These are phyloP conservation scores for Osmerus mordax DNA, from an alignment of 2,113 vertebrate species.

Conservation along the genomic window DNA sequence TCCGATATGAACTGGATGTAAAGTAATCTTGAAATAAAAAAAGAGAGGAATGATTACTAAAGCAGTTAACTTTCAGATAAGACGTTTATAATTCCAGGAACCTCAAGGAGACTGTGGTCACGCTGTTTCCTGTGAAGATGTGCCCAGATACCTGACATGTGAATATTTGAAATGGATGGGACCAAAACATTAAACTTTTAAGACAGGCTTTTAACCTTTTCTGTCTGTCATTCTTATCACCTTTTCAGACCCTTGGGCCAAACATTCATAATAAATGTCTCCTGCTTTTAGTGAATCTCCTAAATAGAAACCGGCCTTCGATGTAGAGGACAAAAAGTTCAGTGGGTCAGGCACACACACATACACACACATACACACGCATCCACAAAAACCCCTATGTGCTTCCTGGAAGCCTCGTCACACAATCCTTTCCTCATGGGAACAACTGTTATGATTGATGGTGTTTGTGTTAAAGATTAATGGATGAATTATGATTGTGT, in stretches of 20 bases:
- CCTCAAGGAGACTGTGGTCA: not conserved
- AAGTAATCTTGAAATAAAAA: too few species aligned
- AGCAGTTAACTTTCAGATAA: too few species aligned
- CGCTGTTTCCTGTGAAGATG: not conserved
- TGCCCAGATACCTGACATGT: not conserved
- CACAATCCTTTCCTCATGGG: not conserved
- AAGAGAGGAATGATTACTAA: too few species aligned
- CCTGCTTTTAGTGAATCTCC: not conserved
- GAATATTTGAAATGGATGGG: not conserved
- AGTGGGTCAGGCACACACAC: not conserved
- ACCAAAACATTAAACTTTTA: not conserved
- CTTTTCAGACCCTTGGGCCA: not conserved
- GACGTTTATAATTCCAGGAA: not conserved
- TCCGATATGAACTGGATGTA: too few species aligned
- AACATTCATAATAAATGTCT: not conserved
- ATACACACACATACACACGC: too few species aligned
- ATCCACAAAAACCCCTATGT: not conserved
- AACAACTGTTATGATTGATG: conserved; percentile 6
- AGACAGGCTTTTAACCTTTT: not conserved
- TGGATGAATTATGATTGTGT: conserved; percentile 5
- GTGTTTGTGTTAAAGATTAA: conserved; percentile 11
- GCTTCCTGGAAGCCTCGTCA: conserved; percentile 1
- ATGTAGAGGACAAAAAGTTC: not conserved
- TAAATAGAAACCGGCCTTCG: not conserved
- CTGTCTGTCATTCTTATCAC: not conserved